These are phyloP conservation scores for Nasonia longicornis DNA, from an alignment of 1,140 invertebrate genomes.

Conservation along the genomic window DNA sequence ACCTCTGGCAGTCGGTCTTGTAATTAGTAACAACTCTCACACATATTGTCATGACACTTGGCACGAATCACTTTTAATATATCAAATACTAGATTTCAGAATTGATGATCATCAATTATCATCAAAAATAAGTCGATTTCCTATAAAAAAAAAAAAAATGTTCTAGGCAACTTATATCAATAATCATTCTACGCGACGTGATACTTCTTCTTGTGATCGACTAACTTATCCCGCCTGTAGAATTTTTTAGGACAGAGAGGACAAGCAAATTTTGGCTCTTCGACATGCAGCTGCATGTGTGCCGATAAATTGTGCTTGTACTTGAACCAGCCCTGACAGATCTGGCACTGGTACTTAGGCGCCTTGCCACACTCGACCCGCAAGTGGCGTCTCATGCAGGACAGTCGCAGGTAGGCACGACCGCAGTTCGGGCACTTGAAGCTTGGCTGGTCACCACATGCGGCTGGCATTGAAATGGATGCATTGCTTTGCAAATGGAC, in stretches of 20 bases:
- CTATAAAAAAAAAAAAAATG: neutral
- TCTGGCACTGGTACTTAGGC: conserved; percentile 62
- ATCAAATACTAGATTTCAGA: too few relatives aligned
- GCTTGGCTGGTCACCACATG: neutral
- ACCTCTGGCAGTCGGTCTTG: neutral
- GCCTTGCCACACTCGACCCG: conserved; percentile 65
- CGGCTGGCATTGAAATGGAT: neutral
- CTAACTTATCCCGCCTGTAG: conserved; percentile 30
- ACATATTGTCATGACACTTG: neutral
- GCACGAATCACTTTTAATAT: neutral
- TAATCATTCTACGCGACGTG: conserved; percentile 6
- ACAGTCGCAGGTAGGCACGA: conserved; percentile 58
- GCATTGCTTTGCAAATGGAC: neutral
- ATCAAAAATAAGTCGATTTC: neutral
- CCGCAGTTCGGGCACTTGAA: conserved; percentile 59
- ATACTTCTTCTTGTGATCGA: conserved; percentile 39
- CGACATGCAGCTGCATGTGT: conserved; percentile 58
- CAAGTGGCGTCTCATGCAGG: conserved; percentile 64
- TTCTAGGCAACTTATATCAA: neutral
- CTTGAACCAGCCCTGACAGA: conserved; percentile 63
- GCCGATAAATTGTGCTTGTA: conserved; percentile 64
- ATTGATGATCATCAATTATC: too few relatives aligned
- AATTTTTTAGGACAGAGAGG: conserved; percentile 53
- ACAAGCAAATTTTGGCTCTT: conserved; percentile 35
- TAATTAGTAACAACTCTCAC: neutral